Conservation (phyloP, 2,113 vertebrate genomes). For the Cygnus atratus region DNA sequence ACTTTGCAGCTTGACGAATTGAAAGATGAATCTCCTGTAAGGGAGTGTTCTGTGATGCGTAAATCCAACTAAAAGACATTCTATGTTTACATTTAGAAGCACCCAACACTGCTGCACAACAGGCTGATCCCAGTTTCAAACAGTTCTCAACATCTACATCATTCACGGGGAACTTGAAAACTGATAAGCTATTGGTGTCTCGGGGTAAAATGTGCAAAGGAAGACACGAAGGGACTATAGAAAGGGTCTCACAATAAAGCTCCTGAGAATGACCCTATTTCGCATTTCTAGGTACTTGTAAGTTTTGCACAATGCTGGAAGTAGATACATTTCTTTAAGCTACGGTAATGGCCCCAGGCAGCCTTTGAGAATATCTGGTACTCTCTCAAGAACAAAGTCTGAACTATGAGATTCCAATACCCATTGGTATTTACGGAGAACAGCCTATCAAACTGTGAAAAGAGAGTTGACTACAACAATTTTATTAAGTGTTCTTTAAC, state of each 20-base stretch:
- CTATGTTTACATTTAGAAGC: not conserved
- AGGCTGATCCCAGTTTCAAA: not conserved
- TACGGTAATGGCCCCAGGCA: not conserved
- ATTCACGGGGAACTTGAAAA: not conserved
- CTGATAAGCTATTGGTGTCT: not conserved
- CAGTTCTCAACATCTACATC: not conserved
- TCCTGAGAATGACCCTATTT: not conserved
- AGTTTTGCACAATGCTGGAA: not conserved
- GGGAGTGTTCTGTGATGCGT: not conserved
- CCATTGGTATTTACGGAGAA: not conserved
- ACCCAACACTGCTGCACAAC: not conserved
- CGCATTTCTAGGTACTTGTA: not conserved
- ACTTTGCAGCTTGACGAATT: not conserved
- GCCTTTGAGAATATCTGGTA: not conserved
- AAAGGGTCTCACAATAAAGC: not conserved
- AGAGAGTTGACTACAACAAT: not conserved
- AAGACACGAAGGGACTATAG: not conserved
- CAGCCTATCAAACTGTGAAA: not conserved
- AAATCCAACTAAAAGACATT: not conserved
- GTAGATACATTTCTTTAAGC: not conserved
- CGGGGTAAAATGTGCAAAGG: not conserved
- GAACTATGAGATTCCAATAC: not conserved
- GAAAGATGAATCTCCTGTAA: not conserved
- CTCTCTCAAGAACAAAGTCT: not conserved
- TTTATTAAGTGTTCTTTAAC: not conserved